Evolutionary conservation across 2,888 invertebrate species (phyloP), one percentile per base, ranked within the genome.

Genomic region (Plebejus melissa): DNA sequence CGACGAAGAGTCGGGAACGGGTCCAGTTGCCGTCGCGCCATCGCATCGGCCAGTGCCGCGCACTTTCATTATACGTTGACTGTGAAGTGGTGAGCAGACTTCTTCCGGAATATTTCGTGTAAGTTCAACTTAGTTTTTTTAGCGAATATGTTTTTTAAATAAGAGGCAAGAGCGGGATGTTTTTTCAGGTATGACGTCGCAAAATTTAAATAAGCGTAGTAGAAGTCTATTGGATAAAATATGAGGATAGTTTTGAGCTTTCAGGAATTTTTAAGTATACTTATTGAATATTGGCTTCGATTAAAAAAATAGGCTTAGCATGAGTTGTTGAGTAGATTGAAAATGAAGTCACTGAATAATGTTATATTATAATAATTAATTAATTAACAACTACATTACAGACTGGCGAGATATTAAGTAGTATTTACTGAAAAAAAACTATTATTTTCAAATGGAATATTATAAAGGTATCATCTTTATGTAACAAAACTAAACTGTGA

Each of bases 21-120:
- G 79, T 79, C 80, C 82, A 82, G 83, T 83, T 78, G 76, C 70
- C 79, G 79, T 77, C 79, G 81, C 79, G 81, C 76, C 79, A 50
- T 72, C 76, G 78, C 77, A 76, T 57, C 79, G 79, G 79, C 77
- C 72, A 80, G 78, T 76, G 77, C 72, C 75, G 75, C 76, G 69
- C 75, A 74, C 65, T 46, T 69, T 74, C 70, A 71, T 76, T 69
- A 69, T 71, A 77, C 78, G 75, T 76, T 78, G 60, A 72, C 75
- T 79, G 82, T 82, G 80, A 75, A 77, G 80, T 81, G 81, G 76
- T 78, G 78, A 77, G 78, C 79, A 77, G 78, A 79, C 78, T 80
- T 77, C 75, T 79, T 79, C 79, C 78, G 77, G 77, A 77, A 79
- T 76, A 77, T 50, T 69, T 79, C 74, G 78, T 79, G 81, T 81